Conservation (phyloP, 2,888 invertebrate species). For the Drosophila picticornis region DNA sequence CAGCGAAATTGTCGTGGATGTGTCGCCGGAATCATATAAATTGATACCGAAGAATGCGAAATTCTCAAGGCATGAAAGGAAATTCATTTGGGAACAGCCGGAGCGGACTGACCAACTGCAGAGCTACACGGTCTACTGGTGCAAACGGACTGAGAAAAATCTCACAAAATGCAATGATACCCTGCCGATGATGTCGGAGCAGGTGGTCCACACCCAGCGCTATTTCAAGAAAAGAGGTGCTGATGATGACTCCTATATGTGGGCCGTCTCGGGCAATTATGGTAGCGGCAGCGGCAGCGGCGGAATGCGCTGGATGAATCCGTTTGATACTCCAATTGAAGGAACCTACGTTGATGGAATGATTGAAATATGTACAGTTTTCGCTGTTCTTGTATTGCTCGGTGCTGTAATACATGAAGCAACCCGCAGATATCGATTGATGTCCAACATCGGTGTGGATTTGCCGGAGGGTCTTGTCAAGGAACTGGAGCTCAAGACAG, state of each 20-base stretch:
- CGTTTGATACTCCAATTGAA: too few species aligned
- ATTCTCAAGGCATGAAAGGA: fast-evolving
- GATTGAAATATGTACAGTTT: neutral
- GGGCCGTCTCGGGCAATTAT: constrained; percentile 46
- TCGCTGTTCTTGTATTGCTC: constrained; percentile 27
- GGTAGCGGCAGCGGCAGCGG: constrained; percentile 3
- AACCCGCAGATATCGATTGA: neutral
- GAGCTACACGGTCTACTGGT: constrained; percentile 47
- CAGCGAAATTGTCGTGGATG: constrained; percentile 27
- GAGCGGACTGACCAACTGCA: neutral
- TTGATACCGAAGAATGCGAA: neutral
- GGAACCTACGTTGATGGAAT: fast-evolving
- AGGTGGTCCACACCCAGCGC: fast-evolving
- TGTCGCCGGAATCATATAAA: neutral
- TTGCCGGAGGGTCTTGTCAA: constrained; percentile 20
- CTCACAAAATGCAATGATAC: constrained; percentile 13
- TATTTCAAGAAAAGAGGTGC: neutral
- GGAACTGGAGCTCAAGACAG: neutral
- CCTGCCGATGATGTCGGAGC: neutral
- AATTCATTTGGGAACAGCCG: constrained; percentile 28
- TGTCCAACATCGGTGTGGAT: constrained; percentile 28
- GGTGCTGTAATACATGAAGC: neutral
- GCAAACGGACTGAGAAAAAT: neutral
- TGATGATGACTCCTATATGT: neutral
- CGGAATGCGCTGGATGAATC: constrained; percentile 39